Base-by-base conservation (phyloP, 1,140 invertebrate genomes). In the Drosophila athabasca region DNA sequence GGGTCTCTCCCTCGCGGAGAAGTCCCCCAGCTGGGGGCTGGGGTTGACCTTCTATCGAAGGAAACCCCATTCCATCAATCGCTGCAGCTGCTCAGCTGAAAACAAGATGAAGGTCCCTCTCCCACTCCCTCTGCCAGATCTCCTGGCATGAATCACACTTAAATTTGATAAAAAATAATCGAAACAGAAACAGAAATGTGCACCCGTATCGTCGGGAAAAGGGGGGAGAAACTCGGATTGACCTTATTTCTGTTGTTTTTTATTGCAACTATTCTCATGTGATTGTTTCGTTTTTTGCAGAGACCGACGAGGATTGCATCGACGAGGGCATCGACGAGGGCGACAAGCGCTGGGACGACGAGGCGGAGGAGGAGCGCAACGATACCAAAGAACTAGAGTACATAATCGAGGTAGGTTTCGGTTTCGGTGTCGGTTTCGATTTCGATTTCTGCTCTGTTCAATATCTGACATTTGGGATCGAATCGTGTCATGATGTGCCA, bases 241-340 rank as follows among this genome's bases (percentile, higher is more conserved):
- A 61, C 41, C 51, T 29, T 45, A 26, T 45, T 70, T 1, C 13
- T 5, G 7, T 39, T 5, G 7, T 44, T 41, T 44, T 50, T 1
- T 41, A 26, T 26, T 0, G 4, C 0, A 26, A 24, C 24, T 24
- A 24, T 24, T 26, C 5, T 19, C 17, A 19, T 19, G 17, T 19
- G 17, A 19, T 19, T 19, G 17, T 19, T 19, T 19, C 17, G 2
- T 62, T 76, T 35, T 52, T 80, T 72, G 49, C 92, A 54, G 96
- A 97, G 92, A 96, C 95, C 0, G 96, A 97, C 76, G 97, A 98
- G 91, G 97, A 98, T 92, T 97, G 97, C 46, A 97, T 98, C 78
- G 97, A 97, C 92, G 93, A 96, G 71, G 97, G 97, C 92, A 96
- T 96, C 1, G 96, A 96, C 55, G 96, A 91, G 69, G 88, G 87